A percentile compares a stretch with the other conserved stretches of the same genome.
These are phyloP conservation scores for Cantharis rustica DNA, from an alignment of 2,888 invertebrate genomes.

Conservation along the genomic window DNA sequence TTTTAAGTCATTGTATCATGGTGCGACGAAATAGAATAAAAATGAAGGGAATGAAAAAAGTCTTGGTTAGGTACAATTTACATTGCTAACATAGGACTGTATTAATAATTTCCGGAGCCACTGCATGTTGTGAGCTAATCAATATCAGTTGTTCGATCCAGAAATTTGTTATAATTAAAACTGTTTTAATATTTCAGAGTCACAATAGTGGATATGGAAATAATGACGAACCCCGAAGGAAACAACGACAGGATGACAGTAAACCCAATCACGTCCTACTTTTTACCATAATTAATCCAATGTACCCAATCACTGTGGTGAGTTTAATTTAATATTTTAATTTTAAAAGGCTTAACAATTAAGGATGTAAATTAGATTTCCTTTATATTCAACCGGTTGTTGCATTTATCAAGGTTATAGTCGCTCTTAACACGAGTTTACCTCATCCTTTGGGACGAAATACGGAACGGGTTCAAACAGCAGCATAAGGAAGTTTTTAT, in stretches of 20 bases:
- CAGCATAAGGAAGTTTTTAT: not conserved
- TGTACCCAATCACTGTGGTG: conserved; percentile 99
- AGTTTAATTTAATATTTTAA: conserved; percentile 58
- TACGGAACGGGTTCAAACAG: not conserved
- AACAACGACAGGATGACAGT: conserved; percentile 80
- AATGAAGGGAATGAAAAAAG: too few relatives aligned
- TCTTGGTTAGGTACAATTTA: too few relatives aligned
- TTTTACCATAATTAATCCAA: conserved; percentile 97
- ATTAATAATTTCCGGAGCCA: too few relatives aligned
- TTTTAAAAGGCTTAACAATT: not conserved
- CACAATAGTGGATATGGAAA: conserved; percentile 48
- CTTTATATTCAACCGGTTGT: not conserved
- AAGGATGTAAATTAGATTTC: not conserved
- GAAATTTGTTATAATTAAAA: not conserved
- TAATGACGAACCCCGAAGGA: conserved; percentile 71
- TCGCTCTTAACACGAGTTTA: not conserved
- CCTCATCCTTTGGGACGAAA: not conserved
- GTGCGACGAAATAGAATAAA: too few relatives aligned
- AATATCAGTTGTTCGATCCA: not conserved
- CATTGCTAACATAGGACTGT: too few relatives aligned
- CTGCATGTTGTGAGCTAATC: too few relatives aligned
- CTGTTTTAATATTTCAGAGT: conserved; percentile 43
- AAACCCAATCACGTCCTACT: conserved; percentile 95
- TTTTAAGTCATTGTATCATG: too few relatives aligned
- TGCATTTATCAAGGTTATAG: not conserved